A percentile compares a stretch with the other conserved stretches of the same genome.
phyloP scores from a whole-genome alignment of 2,113 vertebrate species.

The Myiozetetes cayanensis region DNA sequence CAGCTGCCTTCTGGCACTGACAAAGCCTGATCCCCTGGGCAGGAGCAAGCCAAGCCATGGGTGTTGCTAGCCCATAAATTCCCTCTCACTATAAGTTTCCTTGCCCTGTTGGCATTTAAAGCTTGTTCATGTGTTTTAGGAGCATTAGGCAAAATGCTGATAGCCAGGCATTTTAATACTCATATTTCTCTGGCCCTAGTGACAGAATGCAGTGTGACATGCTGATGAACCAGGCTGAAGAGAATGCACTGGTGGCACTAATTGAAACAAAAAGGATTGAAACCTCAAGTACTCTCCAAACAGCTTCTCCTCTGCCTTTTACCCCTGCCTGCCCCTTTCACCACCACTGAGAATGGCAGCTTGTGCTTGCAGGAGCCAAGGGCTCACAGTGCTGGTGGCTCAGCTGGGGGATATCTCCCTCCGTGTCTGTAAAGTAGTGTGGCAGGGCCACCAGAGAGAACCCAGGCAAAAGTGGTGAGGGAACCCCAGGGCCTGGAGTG shows the following conservation, averaged over 20 bases:
- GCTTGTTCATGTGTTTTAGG: background rate
- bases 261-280: background rate
- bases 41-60: background rate
- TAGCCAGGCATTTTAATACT: background rate
- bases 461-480: background rate
- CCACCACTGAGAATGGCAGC: fast-evolving
- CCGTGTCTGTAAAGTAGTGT: background rate
- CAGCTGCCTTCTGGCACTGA: background rate
- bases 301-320: background rate
- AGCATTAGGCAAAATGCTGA: background rate
- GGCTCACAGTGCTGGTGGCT: background rate
- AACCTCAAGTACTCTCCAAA: background rate
- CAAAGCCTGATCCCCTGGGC: background rate
- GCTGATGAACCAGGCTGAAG: background rate
- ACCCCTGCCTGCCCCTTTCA: background rate
- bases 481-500: too few species aligned
- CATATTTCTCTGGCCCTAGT: background rate
- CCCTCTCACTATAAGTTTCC: background rate
- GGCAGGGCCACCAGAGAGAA: background rate
- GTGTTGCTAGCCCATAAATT: background rate
- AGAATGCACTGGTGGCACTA: background rate
- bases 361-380: background rate
- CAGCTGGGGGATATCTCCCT: background rate
- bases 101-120: background rate
- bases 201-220: background rate